phyloP scores from a whole-genome alignment of 2,888 invertebrate species.

The Hyles lineata region DNA sequence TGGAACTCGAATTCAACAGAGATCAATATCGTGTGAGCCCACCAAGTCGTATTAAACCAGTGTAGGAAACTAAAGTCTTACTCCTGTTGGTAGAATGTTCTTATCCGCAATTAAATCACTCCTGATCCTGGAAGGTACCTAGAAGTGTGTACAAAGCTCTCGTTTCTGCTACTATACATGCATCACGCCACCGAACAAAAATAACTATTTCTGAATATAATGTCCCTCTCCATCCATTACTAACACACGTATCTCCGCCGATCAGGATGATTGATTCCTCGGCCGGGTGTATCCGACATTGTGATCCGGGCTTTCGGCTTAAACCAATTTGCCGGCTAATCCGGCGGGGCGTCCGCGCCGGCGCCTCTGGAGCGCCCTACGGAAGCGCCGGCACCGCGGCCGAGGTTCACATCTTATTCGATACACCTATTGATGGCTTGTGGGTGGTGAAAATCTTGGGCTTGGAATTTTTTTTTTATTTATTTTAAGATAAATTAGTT shows the following conservation, averaged over 20 bases:
- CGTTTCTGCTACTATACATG: too few species aligned
- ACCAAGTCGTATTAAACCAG: too few species aligned
- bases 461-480: background rate
- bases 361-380: slow-evolving; percentile 55
- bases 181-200: too few species aligned
- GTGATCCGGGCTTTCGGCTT: slow-evolving; percentile 61
- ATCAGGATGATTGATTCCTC: slow-evolving; percentile 76
- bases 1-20: too few species aligned
- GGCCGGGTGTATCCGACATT: slow-evolving; percentile 45
- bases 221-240: background rate
- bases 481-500: background rate
- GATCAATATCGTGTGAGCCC: too few species aligned
- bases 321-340: slow-evolving; percentile 79
- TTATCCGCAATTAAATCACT: too few species aligned
- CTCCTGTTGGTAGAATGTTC: too few species aligned
- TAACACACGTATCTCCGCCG: slow-evolving; percentile 39
- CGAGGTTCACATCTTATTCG: slow-evolving; percentile 41
- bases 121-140: too few species aligned
- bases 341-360: slow-evolving; percentile 62
- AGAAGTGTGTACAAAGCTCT: too few species aligned
- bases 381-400: slow-evolving; percentile 44
- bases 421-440: slow-evolving; percentile 20
- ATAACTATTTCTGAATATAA: background rate
- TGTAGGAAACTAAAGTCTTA: too few species aligned
- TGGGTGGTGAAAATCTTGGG: background rate